A percentile compares a stretch with the other conserved stretches of the same genome.
Evolutionary conservation across 2,113 vertebrate species (phyloP).

Genomic region (Osmerus eperlanus): DNA sequence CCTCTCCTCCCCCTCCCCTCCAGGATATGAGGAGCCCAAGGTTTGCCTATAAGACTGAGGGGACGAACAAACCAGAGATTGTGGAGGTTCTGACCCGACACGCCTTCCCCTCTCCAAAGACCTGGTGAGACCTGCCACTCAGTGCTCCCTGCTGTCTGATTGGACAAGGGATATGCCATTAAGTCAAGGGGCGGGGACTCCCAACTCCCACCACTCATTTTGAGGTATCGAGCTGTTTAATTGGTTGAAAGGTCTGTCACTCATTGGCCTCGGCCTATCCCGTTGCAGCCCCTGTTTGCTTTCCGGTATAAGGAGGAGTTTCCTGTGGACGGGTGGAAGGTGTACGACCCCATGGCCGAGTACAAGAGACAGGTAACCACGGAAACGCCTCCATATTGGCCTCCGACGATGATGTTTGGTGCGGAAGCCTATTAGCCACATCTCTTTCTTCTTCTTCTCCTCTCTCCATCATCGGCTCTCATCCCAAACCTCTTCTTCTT

Average conservation of each 20-base stretch:
- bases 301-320: constrained; percentile 91
- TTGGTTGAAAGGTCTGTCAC: background rate
- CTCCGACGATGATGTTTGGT: background rate
- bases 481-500: background rate
- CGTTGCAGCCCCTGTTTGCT: constrained; percentile 83
- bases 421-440: too few relatives aligned
- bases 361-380: constrained; percentile 85
- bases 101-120: constrained; percentile 86
- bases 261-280: constrained; percentile 14
- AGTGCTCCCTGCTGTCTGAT: background rate
- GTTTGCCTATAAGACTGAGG: constrained; percentile 88
- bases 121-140: constrained; percentile 74
- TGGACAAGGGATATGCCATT: too few relatives aligned
- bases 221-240: background rate
- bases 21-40: constrained; percentile 94
- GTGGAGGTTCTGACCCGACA: constrained; percentile 81
- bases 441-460: constrained; percentile 77
- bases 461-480: constrained; percentile 14
- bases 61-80: constrained; percentile 81
- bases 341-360: constrained; percentile 87
- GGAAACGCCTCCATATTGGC: background rate
- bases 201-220: background rate
- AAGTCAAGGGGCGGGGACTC: too few relatives aligned
- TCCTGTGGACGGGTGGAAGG: constrained; percentile 91
- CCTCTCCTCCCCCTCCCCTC: background rate